phyloP scores from a whole-genome alignment of 1,140 invertebrate genomes.

The Manduca sexta region DNA sequence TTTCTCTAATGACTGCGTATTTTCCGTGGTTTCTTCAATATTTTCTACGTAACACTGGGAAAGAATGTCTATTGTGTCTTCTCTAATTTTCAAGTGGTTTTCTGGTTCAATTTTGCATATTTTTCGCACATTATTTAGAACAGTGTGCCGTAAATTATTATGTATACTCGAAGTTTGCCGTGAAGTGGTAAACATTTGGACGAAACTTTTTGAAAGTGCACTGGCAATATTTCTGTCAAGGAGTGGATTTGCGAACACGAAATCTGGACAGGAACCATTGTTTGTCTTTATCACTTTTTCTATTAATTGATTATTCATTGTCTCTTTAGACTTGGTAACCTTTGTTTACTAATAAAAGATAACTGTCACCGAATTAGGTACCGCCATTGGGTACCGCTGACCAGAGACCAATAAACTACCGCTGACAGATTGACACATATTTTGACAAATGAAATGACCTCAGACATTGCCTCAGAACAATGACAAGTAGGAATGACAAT shows the following conservation, averaged over 20 bases:
- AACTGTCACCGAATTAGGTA: too few relatives aligned
- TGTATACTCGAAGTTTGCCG: slow-evolving; percentile 28
- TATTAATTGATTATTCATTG: slow-evolving; percentile 51
- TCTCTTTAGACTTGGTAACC: background rate
- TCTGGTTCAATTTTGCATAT: slow-evolving; percentile 35
- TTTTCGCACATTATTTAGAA: slow-evolving; percentile 45
- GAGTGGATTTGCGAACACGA: slow-evolving; percentile 40
- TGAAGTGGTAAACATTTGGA: slow-evolving; percentile 41
- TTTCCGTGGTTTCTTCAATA: slow-evolving; percentile 1
- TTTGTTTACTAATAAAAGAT: too few relatives aligned
- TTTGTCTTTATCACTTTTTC: slow-evolving; percentile 41
- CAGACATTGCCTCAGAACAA: too few relatives aligned
- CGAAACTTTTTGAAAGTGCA: slow-evolving; percentile 43
- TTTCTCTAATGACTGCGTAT: slow-evolving; percentile 17
- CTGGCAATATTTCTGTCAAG: slow-evolving; percentile 45
- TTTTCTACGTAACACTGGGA: slow-evolving; percentile 27
- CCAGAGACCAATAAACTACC: too few relatives aligned
- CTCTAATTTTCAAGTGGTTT: slow-evolving; percentile 37
- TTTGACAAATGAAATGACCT: too few relatives aligned
- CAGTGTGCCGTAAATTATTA: slow-evolving; percentile 30
- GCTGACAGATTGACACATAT: too few relatives aligned
- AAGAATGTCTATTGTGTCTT: slow-evolving; percentile 32
- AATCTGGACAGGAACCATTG: slow-evolving; percentile 31
- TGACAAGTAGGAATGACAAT: too few relatives aligned
- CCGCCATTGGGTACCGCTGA: too few relatives aligned